These are phyloP conservation scores for Hycleus phaleratus DNA, from an alignment of 1,140 invertebrate species.

Conservation along the genomic window DNA sequence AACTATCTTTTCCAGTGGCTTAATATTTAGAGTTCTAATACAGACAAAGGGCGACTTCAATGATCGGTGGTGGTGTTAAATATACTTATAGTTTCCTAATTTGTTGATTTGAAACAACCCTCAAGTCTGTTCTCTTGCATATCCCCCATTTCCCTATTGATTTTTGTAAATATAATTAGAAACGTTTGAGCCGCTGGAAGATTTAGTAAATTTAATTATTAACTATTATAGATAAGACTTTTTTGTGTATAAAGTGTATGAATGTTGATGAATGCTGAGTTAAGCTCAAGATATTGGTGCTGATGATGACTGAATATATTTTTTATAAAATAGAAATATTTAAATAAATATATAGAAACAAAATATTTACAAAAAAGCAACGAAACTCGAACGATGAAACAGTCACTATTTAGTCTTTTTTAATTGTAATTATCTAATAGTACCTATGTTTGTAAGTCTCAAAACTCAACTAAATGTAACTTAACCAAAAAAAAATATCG, in stretches of 20 bases:
- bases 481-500: conserved; percentile 19
- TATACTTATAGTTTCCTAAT: conserved; percentile 6
- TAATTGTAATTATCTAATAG: background rate
- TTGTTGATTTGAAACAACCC: conserved; percentile 19
- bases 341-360: background rate
- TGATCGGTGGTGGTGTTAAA: conserved; percentile 35
- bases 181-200: conserved; percentile 38
- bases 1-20: conserved; percentile 41
- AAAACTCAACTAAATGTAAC: conserved; percentile 23
- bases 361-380: too few species aligned
- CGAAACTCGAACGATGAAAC: too few species aligned
- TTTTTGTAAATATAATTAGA: conserved; percentile 29
- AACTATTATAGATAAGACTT: conserved; percentile 33
- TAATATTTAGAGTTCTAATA: conserved; percentile 4
- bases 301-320: conserved; percentile 40
- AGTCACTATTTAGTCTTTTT: conserved; percentile 28
- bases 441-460: conserved; percentile 25
- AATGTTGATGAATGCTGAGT: conserved; percentile 31
- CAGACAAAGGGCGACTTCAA: conserved; percentile 35
- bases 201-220: conserved; percentile 24
- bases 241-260: conserved; percentile 40
- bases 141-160: conserved; percentile 11
- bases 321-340: conserved; percentile 31
- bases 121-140: conserved; percentile 24
- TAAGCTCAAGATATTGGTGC: conserved; percentile 26